These are phyloP conservation scores for Platycheirus albimanus DNA, from an alignment of 2,888 invertebrate genomes.

Conservation along the genomic window DNA sequence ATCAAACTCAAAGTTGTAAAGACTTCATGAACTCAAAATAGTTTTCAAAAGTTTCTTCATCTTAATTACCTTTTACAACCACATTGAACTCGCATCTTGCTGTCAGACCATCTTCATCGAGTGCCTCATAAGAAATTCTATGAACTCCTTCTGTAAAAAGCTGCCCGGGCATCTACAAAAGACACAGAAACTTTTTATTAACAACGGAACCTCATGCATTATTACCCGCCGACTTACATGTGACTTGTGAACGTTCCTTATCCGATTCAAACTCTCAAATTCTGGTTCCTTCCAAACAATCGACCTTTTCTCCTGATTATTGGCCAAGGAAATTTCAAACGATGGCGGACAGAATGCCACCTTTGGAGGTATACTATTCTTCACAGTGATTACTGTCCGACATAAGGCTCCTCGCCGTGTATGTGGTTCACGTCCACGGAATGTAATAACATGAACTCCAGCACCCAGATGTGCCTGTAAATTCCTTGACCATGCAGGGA, in stretches of 20 bases:
- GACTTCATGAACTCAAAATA: background rate
- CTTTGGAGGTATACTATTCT: constrained; percentile 84
- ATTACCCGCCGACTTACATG: constrained; percentile 82
- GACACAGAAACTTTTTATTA: background rate
- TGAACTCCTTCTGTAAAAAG: constrained; percentile 85
- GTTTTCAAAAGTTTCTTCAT: too few relatives aligned
- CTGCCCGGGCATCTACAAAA: constrained; percentile 85
- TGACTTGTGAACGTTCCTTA: constrained; percentile 85
- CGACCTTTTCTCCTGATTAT: constrained; percentile 84
- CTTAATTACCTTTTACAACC: constrained; percentile 84
- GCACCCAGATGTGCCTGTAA: constrained; percentile 85
- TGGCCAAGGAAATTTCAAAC: constrained; percentile 84
- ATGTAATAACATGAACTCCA: constrained; percentile 85
- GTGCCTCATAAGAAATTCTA: constrained; percentile 86
- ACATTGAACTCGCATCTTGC: constrained; percentile 87
- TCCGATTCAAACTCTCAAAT: constrained; percentile 83
- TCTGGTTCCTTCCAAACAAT: constrained; percentile 87
- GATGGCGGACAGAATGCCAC: constrained; percentile 86
- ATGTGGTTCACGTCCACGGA: constrained; percentile 85
- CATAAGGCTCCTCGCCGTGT: constrained; percentile 85
- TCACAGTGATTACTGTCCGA: constrained; percentile 85
- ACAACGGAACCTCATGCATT: background rate
- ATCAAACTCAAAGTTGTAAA: background rate
- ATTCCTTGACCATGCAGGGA: constrained; percentile 86
- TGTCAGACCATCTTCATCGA: constrained; percentile 86